Evolutionary conservation across 1,140 invertebrate genomes (phyloP).

Genomic region (Aphaenogaster rudis): DNA sequence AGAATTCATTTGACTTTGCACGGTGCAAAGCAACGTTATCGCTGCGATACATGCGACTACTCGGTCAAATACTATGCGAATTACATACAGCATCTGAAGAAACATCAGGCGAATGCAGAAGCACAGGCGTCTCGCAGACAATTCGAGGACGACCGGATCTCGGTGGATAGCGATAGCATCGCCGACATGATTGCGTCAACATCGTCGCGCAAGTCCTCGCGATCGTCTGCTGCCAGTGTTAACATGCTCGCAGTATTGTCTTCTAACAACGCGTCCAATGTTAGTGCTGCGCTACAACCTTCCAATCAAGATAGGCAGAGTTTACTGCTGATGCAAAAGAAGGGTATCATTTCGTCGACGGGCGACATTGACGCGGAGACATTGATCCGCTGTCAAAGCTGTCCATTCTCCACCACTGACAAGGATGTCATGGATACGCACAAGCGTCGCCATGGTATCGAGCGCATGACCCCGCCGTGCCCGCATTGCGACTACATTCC

Average conservation of each 20-base stretch:
- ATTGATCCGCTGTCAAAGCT: constrained; percentile 89
- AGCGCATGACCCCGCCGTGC: constrained; percentile 89
- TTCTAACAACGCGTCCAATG: background rate
- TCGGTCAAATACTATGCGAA: constrained; percentile 95
- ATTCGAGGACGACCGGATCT: constrained; percentile 83
- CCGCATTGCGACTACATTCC: constrained; percentile 95
- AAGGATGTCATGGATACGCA: constrained; percentile 93
- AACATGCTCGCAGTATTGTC: constrained; percentile 27
- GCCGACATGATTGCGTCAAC: constrained; percentile 34
- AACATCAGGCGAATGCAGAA: constrained; percentile 92
- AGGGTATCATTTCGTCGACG: constrained; percentile 83
- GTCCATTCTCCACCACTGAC: constrained; percentile 92
- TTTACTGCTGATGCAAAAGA: constrained; percentile 85
- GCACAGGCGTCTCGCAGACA: constrained; percentile 88
- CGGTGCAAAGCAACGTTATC: constrained; percentile 94
- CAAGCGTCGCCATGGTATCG: constrained; percentile 90
- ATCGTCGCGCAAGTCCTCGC: constrained; percentile 85
- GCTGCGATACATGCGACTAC: constrained; percentile 95
- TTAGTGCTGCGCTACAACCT: constrained; percentile 34
- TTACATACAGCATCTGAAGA: constrained; percentile 92
- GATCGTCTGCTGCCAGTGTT: constrained; percentile 75
- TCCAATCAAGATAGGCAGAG: constrained; percentile 85
- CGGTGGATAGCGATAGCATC: constrained; percentile 80
- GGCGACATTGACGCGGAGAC: constrained; percentile 81
- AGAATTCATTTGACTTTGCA: constrained; percentile 94